Percentiles rank a stretch among this genome's conserved stretches.
Evolutionary conservation across 2,113 vertebrate genomes (phyloP).

Genomic region (Microcebus murinus): DNA sequence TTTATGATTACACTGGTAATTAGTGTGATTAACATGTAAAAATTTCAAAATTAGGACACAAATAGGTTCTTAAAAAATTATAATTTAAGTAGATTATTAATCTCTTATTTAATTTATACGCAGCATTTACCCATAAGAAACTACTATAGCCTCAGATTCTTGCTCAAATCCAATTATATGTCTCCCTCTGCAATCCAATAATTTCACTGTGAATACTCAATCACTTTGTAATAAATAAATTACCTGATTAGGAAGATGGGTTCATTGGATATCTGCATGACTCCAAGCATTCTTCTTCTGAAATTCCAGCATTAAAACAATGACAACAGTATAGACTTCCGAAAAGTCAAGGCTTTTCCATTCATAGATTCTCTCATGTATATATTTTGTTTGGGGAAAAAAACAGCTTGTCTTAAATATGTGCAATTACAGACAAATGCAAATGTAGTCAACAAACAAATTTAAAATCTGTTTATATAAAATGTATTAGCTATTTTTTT

Average conservation of each 20-base stretch:
- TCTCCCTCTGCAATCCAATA: background rate
- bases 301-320: background rate
- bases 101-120: background rate
- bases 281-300: background rate
- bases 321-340: background rate
- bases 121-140: background rate
- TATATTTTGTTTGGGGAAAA: background rate
- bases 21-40: background rate
- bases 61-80: background rate
- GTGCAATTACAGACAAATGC: background rate
- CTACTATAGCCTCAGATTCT: background rate
- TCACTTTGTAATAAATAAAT: background rate
- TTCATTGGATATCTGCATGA: background rate
- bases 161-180: background rate
- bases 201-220: background rate
- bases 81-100: background rate
- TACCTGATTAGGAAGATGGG: background rate
- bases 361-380: background rate
- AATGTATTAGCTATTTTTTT: background rate
- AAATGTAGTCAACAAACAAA: background rate
- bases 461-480: background rate
- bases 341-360: background rate
- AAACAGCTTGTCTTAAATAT: background rate
- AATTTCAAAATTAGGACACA: conserved; percentile 17
- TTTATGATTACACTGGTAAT: conserved; percentile 25